Conservation (phyloP, 1,140 invertebrate genomes). For the Ceratosolen fusciceps region DNA sequence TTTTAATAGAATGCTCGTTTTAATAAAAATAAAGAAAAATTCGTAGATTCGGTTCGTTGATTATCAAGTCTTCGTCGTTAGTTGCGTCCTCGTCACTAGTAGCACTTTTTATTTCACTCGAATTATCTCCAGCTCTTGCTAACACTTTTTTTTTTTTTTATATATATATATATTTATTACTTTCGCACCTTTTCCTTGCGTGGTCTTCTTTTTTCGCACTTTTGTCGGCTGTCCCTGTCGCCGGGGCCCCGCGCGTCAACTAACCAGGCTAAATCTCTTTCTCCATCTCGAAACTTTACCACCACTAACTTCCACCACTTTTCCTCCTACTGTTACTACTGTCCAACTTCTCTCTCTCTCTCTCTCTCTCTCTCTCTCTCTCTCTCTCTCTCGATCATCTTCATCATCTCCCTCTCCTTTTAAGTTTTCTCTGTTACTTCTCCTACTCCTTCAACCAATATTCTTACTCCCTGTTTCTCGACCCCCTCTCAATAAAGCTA, state of each 20-base stretch:
- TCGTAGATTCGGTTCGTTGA: constrained; percentile 32
- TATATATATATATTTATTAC: too few relatives aligned
- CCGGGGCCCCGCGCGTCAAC: constrained; percentile 71
- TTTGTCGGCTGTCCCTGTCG: constrained; percentile 64
- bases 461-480: constrained; percentile 38
- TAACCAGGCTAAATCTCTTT: constrained; percentile 68
- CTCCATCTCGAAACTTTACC: constrained; percentile 60
- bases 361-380: constrained; percentile 49
- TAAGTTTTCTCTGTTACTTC: constrained; percentile 43
- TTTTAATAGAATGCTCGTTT: constrained; percentile 16
- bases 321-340: constrained; percentile 24
- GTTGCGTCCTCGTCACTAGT: constrained; percentile 50
- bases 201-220: constrained; percentile 34
- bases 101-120: constrained; percentile 34
- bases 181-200: constrained; percentile 6
- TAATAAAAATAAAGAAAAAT: constrained; percentile 24
- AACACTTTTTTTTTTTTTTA: constrained; percentile 48
- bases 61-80: constrained; percentile 52
- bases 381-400: constrained; percentile 40
- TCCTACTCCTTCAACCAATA: constrained; percentile 45
- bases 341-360: constrained; percentile 32
- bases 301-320: constrained; percentile 49
- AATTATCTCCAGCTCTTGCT: constrained; percentile 49
- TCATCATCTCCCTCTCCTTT: constrained; percentile 47
- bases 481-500: constrained; percentile 47